A percentile compares a stretch with the other conserved stretches of the same genome.
These are phyloP conservation scores for Blastobasis lacticolella DNA, from an alignment of 2,888 invertebrate genomes.

Conservation along the genomic window DNA sequence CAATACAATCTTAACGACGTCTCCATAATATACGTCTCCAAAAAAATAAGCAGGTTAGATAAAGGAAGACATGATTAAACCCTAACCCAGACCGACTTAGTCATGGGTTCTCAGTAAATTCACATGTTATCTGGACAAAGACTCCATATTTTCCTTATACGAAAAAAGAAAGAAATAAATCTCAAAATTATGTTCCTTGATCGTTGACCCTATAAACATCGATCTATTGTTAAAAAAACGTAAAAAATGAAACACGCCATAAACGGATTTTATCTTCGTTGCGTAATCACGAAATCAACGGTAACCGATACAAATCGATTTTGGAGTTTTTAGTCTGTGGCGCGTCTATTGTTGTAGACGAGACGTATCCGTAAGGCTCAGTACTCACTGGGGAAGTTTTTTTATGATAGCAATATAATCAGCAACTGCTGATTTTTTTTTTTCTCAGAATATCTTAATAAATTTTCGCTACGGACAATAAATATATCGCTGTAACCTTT, in stretches of 20 bases:
- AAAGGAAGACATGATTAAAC: no score
- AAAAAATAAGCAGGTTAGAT: no score
- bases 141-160: constrained; percentile 13
- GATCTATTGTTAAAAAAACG: constrained; percentile 20
- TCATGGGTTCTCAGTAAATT: no score
- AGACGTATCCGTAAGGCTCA: constrained; percentile 2
- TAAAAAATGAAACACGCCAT: constrained; percentile 12
- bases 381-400: background rate
- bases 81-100: no score
- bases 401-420: background rate
- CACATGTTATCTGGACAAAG: no score
- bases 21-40: no score
- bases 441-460: no score
- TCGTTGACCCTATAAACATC: constrained; percentile 22
- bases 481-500: no score
- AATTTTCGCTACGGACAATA: no score
- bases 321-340: constrained; percentile 22
- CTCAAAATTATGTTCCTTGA: constrained; percentile 13
- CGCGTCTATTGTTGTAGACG: constrained; percentile 17
- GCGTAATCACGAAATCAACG: constrained; percentile 23
- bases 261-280: constrained; percentile 16
- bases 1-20: no score
- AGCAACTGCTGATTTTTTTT: background rate
- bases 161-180: constrained; percentile 14
- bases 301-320: constrained; percentile 44